Evolutionary conservation across 2,888 invertebrate genomes (phyloP).

Genomic region (Hypselothyrea guttata): DNA sequence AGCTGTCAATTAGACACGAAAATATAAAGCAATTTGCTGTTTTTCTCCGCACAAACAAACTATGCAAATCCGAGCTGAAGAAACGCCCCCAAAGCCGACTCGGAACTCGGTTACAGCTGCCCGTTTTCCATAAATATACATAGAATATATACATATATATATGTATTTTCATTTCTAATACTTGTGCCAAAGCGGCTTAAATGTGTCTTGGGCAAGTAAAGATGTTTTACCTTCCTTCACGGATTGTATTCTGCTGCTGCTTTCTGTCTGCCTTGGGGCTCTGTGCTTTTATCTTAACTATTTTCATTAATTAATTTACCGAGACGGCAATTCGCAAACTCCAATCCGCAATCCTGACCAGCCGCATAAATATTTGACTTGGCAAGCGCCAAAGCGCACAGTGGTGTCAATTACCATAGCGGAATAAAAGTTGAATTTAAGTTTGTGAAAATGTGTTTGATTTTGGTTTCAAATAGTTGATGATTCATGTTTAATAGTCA

Average conservation of each 20-base stretch:
- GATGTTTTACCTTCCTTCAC: constrained; percentile 5
- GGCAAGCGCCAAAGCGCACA: constrained; percentile 35
- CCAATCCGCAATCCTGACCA: constrained; percentile 34
- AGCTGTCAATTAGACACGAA: constrained; percentile 59
- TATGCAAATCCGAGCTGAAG: constrained; percentile 36
- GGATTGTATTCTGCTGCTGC: not conserved
- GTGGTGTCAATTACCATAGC: no score
- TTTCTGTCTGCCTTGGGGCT: not conserved
- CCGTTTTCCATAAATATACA: no score
- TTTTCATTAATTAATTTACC: constrained; percentile 68
- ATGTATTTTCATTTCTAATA: not conserved
- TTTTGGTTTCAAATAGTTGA: no score
- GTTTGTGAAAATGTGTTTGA: no score
- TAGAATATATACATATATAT: no score
- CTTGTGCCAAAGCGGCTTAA: constrained; percentile 60
- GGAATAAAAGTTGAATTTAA: no score
- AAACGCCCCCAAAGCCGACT: no score
- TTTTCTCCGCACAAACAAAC: constrained; percentile 28
- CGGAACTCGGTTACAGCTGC: no score
- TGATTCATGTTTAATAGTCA: no score
- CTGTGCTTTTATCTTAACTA: constrained; percentile 33
- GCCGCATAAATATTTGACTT: constrained; percentile 66
- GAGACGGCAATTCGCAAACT: constrained; percentile 15
- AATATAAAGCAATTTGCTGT: constrained; percentile 20
- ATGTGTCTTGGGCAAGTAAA: constrained; percentile 41